phyloP scores from a whole-genome alignment of 2,113 vertebrate species.

The Sisor rabdophorus region DNA sequence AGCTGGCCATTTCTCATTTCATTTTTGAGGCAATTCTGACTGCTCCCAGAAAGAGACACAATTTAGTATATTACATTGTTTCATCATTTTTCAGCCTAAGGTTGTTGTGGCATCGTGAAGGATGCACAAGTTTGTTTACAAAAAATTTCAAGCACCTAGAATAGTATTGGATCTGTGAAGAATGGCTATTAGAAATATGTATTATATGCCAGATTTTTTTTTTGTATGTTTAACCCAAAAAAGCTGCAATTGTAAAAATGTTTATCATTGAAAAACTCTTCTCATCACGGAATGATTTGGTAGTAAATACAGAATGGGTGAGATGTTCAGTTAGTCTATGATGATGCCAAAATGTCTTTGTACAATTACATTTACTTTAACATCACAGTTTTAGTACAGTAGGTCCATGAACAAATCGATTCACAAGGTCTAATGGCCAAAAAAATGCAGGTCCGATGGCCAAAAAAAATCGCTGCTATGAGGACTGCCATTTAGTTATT shows the following conservation, averaged over 20 bases:
- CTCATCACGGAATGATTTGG: not conserved
- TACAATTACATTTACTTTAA: not conserved
- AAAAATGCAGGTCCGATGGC: no score
- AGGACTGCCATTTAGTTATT: no score
- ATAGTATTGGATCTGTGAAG: not conserved
- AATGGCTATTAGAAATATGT: no score
- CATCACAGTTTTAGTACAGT: not conserved
- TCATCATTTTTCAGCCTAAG: not conserved
- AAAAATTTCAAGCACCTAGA: not conserved
- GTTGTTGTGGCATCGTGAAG: not conserved
- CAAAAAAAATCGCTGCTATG: no score
- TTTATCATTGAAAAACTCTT: not conserved
- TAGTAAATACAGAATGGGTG: not conserved
- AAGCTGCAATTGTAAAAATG: not conserved
- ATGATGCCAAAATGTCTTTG: conserved; percentile 11
- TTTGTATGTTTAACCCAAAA: not conserved
- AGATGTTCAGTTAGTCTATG: conserved; percentile 13
- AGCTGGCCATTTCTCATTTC: conserved; percentile 2
- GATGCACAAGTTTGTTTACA: not conserved
- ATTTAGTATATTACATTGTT: not conserved
- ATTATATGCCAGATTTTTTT: no score
- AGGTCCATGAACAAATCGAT: no score
- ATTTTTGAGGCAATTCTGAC: not conserved
- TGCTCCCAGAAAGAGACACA: not conserved
- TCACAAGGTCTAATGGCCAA: no score